Conservation (phyloP, 1,140 invertebrate genomes). For the Leptinotarsa undecemlineata region DNA sequence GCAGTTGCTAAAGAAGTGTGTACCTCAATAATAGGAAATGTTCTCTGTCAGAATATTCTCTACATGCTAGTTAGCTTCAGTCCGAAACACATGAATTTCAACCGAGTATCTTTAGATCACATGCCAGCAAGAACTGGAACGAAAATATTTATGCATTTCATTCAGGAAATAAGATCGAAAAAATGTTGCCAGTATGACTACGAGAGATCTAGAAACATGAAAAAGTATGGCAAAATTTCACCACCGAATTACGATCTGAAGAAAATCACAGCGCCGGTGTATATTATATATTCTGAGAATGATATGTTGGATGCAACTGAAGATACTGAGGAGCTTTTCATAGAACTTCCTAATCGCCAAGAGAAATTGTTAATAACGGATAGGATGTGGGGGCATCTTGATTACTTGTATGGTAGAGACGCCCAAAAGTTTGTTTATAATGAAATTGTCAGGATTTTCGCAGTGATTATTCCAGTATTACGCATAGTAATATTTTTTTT, state of each 20-base stretch:
- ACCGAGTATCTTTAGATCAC: background rate
- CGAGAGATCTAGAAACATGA: conserved; percentile 57
- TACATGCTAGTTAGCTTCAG: background rate
- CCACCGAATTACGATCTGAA: conserved; percentile 65
- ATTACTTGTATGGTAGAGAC: background rate
- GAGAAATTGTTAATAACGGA: background rate
- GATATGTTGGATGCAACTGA: background rate
- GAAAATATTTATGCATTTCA: conserved; percentile 26
- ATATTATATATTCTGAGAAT: conserved; percentile 64
- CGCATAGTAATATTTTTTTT: too few relatives aligned
- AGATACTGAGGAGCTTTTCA: background rate
- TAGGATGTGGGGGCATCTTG: background rate
- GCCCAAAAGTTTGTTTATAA: background rate
- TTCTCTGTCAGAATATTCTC: background rate
- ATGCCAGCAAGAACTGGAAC: conserved; percentile 17
- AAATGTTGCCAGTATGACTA: conserved; percentile 62
- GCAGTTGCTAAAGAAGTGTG: background rate
- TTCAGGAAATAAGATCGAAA: conserved; percentile 19
- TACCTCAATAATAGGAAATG: background rate
- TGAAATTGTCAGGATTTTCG: background rate
- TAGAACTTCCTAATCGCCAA: background rate
- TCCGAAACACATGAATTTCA: background rate
- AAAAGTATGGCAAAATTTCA: conserved; percentile 57
- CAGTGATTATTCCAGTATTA: background rate
- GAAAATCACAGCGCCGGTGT: conserved; percentile 66